Base-by-base conservation (phyloP, 2,113 vertebrate species). In the Brachionichthys hirsutus region DNA sequence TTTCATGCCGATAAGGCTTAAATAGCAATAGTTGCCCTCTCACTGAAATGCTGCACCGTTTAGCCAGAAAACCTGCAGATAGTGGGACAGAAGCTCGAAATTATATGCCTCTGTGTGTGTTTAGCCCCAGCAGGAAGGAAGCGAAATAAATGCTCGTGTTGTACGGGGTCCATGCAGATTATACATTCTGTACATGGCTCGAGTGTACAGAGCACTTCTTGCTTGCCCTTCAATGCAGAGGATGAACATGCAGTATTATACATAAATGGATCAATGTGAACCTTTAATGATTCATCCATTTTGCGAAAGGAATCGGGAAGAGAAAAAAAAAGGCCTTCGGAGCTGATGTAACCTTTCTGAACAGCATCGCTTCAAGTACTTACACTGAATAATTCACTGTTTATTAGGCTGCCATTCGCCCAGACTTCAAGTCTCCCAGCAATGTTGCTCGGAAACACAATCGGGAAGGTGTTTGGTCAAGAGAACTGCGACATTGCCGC, bases 231-330 rank as follows among this genome's bases (percentile, higher is more conserved):
- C 12, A 69, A 82, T 6, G 92, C 92, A 90, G 80, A 93, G n/a
- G 67, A 81, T 93, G 80, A 94, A 94, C 92, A 92, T 94, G 82
- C 87, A 85, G 59, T 75, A 66, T 73, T 62, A 73, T 74, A 59
- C n/a, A n/a, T n/a, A n/a, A n/a, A n/a, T n/a, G n/a, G n/a, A n/a
- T n/a, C n/a, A n/a, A n/a, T 24, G 57, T 61, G 65, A 75, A 80
- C 70, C 57, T 73, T 40, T 46, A 62, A 22, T 13, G 20, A 61
- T 56, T 45, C 35, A 12, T 66, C 66, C 62, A 51, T 82, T 76
- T 72, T 22, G 43, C 62, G n/a, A 83, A 70, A 83, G 75, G 75
- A 77, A 64, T 70, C 15, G 0, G 64, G 54, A 73, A 71, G 65
- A 75, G n/a, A n/a, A n/a, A n/a, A n/a, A 77, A 78, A 78, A 66